Conservation (phyloP, 2,113 vertebrate species). For the Etheostoma cragini region DNA sequence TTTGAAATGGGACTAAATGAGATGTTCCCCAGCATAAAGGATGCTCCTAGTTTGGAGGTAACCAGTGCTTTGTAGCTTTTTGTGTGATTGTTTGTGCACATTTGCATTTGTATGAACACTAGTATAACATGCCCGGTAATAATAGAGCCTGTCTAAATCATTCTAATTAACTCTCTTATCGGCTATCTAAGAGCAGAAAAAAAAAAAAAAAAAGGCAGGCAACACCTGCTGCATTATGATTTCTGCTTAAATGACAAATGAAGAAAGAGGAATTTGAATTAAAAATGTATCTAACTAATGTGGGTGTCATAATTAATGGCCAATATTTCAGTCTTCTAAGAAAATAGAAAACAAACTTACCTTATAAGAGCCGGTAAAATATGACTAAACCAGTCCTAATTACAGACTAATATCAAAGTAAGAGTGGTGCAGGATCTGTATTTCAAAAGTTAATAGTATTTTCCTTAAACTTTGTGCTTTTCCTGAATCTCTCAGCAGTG, state of each 20-base stretch:
- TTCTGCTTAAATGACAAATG: neutral
- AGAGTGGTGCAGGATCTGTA: neutral
- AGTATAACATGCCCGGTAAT: neutral
- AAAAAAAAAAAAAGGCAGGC: neutral
- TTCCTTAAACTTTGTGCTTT: constrained; percentile 39
- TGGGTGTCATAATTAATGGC: neutral
- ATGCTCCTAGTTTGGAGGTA: constrained; percentile 88
- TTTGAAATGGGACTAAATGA: constrained; percentile 78
- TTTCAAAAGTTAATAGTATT: constrained; percentile 24
- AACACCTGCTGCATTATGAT: neutral
- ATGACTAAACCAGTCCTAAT: neutral
- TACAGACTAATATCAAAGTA: constrained; percentile 5
- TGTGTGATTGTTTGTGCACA: neutral
- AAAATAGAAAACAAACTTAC: neutral
- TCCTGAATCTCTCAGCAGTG: constrained; percentile 75
- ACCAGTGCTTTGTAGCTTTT: constrained; percentile 13
- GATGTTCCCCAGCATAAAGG: constrained; percentile 76
- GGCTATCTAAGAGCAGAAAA: neutral
- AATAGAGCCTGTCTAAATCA: neutral
- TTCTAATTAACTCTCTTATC: neutral
- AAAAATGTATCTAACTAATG: neutral
- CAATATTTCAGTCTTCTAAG: neutral
- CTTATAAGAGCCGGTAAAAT: neutral
- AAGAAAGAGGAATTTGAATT: neutral
- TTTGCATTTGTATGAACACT: neutral